These are phyloP conservation scores for Phaethon lepturus DNA, from an alignment of 2,113 vertebrate genomes.

Conservation along the genomic window DNA sequence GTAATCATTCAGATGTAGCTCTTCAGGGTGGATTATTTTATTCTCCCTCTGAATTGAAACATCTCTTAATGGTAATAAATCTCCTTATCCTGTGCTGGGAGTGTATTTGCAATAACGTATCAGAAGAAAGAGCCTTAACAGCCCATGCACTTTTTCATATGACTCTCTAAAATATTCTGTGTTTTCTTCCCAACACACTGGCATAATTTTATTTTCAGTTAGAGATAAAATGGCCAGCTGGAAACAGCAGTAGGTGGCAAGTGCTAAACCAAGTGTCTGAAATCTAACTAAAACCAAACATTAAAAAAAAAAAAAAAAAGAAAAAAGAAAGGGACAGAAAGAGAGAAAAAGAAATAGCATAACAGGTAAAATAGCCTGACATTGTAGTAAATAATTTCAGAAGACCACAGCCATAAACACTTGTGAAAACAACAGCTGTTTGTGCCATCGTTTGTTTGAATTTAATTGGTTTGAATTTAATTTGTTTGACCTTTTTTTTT, in stretches of 20 bases:
- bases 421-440: not conserved
- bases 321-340: not conserved
- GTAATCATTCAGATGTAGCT: slow-evolving; percentile 12
- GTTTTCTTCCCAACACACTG: not conserved
- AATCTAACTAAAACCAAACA: not conserved
- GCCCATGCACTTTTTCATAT: not conserved
- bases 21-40: slow-evolving; percentile 6
- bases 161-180: not conserved
- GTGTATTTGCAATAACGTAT: not conserved
- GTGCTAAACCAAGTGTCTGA: not conserved
- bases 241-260: not conserved
- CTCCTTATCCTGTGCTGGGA: not conserved
- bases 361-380: not conserved
- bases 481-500: not conserved
- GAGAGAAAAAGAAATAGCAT: not conserved
- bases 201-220: not conserved
- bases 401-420: not conserved
- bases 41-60: slow-evolving; percentile 9
- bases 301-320: not conserved
- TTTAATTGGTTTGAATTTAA: not conserved
- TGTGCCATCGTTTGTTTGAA: not conserved
- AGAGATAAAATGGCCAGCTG: not conserved
- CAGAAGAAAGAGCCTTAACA: not conserved
- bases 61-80: slow-evolving; percentile 39
- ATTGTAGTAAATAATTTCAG: not conserved